Conservation (phyloP, 2,888 invertebrate genomes). For the Amiota mariae region DNA sequence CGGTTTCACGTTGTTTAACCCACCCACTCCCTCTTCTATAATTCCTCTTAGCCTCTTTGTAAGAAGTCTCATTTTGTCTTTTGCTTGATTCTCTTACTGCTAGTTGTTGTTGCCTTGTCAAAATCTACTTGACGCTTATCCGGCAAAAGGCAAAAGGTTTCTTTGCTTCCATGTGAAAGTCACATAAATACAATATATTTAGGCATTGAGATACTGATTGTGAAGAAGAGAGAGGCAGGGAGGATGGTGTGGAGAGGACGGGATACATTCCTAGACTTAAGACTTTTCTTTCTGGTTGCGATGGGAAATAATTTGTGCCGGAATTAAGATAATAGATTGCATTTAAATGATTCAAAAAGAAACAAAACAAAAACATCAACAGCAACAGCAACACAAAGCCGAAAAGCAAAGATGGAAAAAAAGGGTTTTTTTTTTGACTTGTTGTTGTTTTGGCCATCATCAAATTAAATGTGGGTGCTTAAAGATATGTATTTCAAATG, state of each 20-base stretch:
- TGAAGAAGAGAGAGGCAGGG: no score
- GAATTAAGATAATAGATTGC: conserved; percentile 68
- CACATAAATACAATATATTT: no score
- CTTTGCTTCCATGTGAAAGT: no score
- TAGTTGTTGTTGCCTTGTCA: no score
- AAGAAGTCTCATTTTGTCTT: no score
- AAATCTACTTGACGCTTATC: neutral
- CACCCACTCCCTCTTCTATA: neutral
- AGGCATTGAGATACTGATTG: no score
- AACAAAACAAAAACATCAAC: no score
- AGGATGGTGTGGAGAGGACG: no score
- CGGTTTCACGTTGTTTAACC: conserved; percentile 44
- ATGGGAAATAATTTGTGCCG: conserved; percentile 63
- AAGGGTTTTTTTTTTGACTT: neutral
- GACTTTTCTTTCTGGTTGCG: neutral
- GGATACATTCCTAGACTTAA: no score
- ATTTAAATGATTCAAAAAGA: conserved; percentile 57
- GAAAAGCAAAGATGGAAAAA: neutral
- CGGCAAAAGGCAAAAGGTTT: neutral
- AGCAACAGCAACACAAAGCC: neutral
- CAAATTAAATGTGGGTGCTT: conserved; percentile 15
- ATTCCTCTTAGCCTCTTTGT: neutral
- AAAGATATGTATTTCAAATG: neutral
- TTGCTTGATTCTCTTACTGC: no score
- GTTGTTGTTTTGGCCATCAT: neutral